Percentiles rank a stretch among this genome's conserved stretches.
phyloP scores from a whole-genome alignment of 2,797 vertebrate genomes.

The Babyrousa celebensis region DNA sequence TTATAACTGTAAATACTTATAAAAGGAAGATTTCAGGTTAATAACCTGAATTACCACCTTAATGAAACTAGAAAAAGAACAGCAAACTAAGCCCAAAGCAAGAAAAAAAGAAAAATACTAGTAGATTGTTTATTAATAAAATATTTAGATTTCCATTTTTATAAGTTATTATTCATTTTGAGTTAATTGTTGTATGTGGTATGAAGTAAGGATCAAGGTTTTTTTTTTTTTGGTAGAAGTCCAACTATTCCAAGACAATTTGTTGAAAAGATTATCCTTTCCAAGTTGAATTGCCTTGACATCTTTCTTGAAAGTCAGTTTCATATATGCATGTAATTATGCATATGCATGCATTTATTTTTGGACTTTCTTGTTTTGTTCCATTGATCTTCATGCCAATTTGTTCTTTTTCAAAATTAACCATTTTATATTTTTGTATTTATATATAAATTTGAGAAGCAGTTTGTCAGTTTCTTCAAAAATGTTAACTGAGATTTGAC shows the following conservation, averaged over 20 bases:
- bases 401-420: conserved; percentile 7
- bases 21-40: not conserved
- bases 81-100: not conserved
- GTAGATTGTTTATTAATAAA: not conserved
- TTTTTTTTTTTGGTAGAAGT: not conserved
- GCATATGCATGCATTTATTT: not conserved
- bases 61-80: not conserved
- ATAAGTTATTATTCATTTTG: not conserved
- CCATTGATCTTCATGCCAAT: not conserved
- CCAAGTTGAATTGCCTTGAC: not conserved
- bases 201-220: not conserved
- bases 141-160: not conserved
- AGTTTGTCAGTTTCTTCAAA: not conserved
- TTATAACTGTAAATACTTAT: not conserved
- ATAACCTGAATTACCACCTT: not conserved
- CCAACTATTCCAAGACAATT: not conserved
- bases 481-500: not conserved
- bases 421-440: not conserved
- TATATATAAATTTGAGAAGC: not conserved
- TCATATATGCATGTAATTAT: not conserved
- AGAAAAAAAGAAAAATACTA: not conserved
- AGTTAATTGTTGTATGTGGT: not conserved
- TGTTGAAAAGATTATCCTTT: not conserved
- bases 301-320: not conserved
- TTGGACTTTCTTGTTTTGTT: not conserved